Conservation (phyloP, 2,113 vertebrate species). For the Passer domesticus region DNA sequence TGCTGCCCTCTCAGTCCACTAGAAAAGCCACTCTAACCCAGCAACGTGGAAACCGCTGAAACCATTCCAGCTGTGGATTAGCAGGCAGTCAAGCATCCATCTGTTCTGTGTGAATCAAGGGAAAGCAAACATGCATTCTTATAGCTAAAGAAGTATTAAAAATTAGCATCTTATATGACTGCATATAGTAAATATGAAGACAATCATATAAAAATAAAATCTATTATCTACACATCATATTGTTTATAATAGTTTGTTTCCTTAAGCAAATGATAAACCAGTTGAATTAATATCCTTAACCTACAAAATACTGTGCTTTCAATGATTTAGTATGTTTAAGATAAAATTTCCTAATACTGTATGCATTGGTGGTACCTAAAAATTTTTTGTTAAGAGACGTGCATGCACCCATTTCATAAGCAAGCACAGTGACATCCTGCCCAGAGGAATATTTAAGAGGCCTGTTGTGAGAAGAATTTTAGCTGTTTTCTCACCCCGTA, state of each 20-base stretch:
- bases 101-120: conserved; percentile 79
- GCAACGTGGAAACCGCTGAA: conserved; percentile 82
- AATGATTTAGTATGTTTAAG: neutral
- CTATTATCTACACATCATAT: neutral
- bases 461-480: neutral
- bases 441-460: neutral
- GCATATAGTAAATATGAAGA: conserved; percentile 31
- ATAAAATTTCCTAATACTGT: neutral
- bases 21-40: conserved; percentile 87
- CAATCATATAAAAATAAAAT: conserved; percentile 31
- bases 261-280: conserved; percentile 3
- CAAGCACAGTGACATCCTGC: neutral
- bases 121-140: conserved; percentile 79
- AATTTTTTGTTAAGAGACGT: neutral
- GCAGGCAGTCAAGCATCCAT: conserved; percentile 86
- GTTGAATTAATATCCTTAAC: neutral
- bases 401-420: neutral
- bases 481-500: neutral
- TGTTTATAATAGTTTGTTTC: conserved; percentile 20
- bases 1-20: conserved; percentile 86
- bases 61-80: conserved; percentile 89
- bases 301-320: neutral
- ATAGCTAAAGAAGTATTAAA: conserved; percentile 70
- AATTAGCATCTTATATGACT: conserved; percentile 59
- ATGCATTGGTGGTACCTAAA: neutral